Percentiles rank a stretch among this genome's conserved stretches.
Evolutionary conservation across 2,888 invertebrate genomes (phyloP).

Genomic region (Meghimatium bilineatum): DNA sequence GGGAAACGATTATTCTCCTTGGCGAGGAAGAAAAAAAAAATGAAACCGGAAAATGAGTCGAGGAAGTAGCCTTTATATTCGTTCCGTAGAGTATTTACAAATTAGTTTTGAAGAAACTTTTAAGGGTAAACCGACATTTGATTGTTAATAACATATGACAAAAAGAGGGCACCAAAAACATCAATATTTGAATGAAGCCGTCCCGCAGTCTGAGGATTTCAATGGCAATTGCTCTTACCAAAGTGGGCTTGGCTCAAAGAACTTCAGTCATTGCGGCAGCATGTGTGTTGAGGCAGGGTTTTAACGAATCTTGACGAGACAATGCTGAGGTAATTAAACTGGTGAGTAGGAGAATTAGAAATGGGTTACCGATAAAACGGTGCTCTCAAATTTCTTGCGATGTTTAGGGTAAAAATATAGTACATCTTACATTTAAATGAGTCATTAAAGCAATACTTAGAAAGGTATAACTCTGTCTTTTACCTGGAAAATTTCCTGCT

Average conservation of each 20-base stretch:
- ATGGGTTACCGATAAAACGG: neutral
- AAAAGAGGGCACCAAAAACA: neutral
- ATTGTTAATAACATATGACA: constrained; percentile 26
- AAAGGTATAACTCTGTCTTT: neutral
- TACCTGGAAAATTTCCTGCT: neutral
- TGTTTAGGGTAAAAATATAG: neutral
- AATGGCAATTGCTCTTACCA: constrained; percentile 10
- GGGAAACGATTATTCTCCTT: constrained; percentile 8
- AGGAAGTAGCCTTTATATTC: neutral
- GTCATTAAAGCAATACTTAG: neutral
- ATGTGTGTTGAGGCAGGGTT: neutral
- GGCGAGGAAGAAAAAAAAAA: neutral
- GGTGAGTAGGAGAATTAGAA: neutral
- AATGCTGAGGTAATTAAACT: neutral
- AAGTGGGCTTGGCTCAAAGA: neutral
- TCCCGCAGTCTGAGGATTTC: neutral
- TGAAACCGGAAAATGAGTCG: constrained; percentile 8
- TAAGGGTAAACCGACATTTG: constrained; percentile 7
- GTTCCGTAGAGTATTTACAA: neutral
- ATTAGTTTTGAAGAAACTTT: neutral
- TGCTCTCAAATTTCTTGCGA: neutral
- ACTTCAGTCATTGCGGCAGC: no score
- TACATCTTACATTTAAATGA: neutral
- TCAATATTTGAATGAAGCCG: neutral
- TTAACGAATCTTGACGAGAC: neutral